Conservation (phyloP, 1,140 invertebrate species). For the Formica selysi region DNA sequence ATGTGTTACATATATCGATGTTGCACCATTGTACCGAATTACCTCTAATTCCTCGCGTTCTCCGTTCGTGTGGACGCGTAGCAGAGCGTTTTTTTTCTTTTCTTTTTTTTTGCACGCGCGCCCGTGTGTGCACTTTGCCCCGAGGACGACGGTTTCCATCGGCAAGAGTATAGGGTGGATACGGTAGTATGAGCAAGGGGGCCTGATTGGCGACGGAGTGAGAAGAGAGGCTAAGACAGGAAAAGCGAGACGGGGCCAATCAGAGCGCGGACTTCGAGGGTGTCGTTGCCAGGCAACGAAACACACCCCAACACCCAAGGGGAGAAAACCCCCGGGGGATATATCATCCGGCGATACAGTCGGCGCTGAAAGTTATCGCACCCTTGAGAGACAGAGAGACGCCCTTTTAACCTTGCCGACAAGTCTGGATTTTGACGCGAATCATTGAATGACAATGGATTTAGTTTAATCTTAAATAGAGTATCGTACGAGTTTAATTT, state of each 20-base stretch:
- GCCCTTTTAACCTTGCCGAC: conserved; percentile 69
- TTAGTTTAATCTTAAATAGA: not conserved
- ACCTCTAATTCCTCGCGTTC: conserved; percentile 44
- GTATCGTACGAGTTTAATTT: not conserved
- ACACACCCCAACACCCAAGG: conserved; percentile 76
- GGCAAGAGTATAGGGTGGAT: conserved; percentile 38
- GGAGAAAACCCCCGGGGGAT: conserved; percentile 81
- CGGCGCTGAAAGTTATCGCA: conserved; percentile 82
- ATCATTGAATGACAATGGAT: not conserved
- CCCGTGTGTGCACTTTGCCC: conserved; percentile 39
- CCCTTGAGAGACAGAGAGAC: conserved; percentile 66
- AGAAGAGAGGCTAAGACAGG: conserved; percentile 76
- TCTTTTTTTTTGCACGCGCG: not conserved
- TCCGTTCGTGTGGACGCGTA: conserved; percentile 26
- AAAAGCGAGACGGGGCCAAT: conserved; percentile 78
- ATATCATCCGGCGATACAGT: conserved; percentile 82
- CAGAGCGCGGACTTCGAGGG: conserved; percentile 82
- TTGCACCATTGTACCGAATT: not conserved
- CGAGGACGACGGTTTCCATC: conserved; percentile 63
- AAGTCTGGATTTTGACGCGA: conserved; percentile 38
- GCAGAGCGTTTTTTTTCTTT: not conserved
- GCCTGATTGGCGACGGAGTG: conserved; percentile 72
- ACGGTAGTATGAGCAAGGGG: conserved; percentile 56
- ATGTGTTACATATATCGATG: not conserved
- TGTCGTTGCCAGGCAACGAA: conserved; percentile 86